Base-by-base conservation (phyloP, 1,140 invertebrate genomes). In the Habropoda laboriosa region DNA sequence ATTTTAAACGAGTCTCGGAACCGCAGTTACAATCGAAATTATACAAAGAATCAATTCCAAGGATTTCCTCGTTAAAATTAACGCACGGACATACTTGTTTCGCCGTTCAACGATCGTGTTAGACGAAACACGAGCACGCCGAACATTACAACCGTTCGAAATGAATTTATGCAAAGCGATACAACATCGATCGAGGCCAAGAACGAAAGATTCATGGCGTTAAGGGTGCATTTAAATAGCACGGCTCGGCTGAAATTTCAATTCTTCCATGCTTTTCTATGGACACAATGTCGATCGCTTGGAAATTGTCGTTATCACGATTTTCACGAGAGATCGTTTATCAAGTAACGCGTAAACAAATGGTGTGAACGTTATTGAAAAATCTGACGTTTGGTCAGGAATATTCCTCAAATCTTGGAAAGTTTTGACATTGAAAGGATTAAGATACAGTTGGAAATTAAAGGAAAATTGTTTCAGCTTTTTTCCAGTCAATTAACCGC, bases 1-100 rank as follows among this genome's bases (percentile, higher is more conserved):
- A 73, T 8, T 27, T 24, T 38, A 61, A 73, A 58, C 5, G 42
- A 73, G 40, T 35, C 30, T 72, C 13, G 55, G 53, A 60, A 72
- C 60, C 30, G 27, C 1, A 58, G 35, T 8, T 42, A 70, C 35
- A 53, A 70, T 70, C n/a, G 51, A 30, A 55, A 70, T 38, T 42
- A 35, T 70, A 70, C 51, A 24, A 10, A 30, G 40, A 72, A 47
- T 58, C 55, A 38, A 45, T 71, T 40, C 24, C 24, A 58, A 30
- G 27, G 32, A 58, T 18, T 35, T 72, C 21, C 57, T 27, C 2
- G 53, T 72, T 72, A 35, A 30, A 45, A 35, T 58, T 72, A 72
- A 58, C 30, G 2, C 35, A 58, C n/a, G n/a, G n/a, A n/a, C n/a
- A n/a, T n/a, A n/a, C n/a, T n/a, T n/a, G n/a, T n/a, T n/a, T n/a